Evolutionary conservation across 2,888 invertebrate species (phyloP), one percentile per base, ranked within the genome.

Genomic region (Archips xylosteana): DNA sequence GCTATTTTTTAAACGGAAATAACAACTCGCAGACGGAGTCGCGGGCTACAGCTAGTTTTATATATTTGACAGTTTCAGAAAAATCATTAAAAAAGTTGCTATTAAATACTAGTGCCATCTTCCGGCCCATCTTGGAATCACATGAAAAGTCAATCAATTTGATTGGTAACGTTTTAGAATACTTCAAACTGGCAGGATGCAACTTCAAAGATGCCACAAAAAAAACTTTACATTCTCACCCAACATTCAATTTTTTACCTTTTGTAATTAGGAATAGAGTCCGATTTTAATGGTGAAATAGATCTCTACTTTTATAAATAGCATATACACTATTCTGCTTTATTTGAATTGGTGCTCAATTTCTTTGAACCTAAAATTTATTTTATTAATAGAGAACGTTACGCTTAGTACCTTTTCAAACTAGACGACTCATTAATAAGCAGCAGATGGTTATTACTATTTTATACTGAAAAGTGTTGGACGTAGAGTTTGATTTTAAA

Each of bases 161-260:
- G 67, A 72, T 68, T 72, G 72, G 68, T 63, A 54, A 13, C 47
- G 54, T 47, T 45, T 12, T 54, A 36, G 15, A 66, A 67, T 51
- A 54, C 12, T 32, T 42, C 23, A 23, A 13, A 32, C 47, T 47
- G 63, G 47, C 67, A 42, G 71, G 61, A 67, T 63, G 72, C 60
- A 62, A 57, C 57, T 67, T 72, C 67, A 63, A 67, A 72, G 62
- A 59, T 39, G 47, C 61, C 13, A 49, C 15, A 62, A 67, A 36
- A 42, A 67, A 71, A n/a, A 68, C 51, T 32, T 32, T 12, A 32
- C 10, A 13, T 0, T 6, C 4, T 49, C 9, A 2, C 2, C 15
- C 9, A 32, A 59, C 6, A 34, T 59, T 10, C 12, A 8, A 47
- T 39, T 63, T 63, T 32, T 32, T 15, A 57, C 42, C 49, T 63